Base-by-base conservation (phyloP, 2,888 invertebrate genomes). In the Argyresthia albistria region DNA sequence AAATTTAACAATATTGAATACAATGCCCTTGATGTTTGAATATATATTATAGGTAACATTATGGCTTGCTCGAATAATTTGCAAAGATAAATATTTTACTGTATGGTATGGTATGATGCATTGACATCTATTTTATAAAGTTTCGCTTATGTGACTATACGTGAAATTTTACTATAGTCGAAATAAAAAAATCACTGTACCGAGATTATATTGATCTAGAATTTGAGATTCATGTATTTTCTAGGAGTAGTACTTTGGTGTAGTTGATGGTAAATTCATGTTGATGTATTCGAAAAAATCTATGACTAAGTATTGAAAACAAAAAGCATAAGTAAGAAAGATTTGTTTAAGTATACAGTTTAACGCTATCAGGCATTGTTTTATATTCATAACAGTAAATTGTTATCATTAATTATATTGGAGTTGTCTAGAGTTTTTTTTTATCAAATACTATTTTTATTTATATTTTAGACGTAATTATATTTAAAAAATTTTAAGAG, bases 401-500 rank as follows among this genome's bases (percentile, higher is more conserved):
- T 25, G 52, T 55, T 55, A 55, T 51, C 16, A 52, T 25, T 47
- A 47, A 45, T 52, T 52, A 25, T 51, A 52, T 46, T 50, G 51
- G 10, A 43, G 55, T 43, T 9, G 39, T 51, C 47, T 55, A 51
- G 45, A 50, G 47, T 53, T 54, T 52, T 62, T 48, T 63, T 58
- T 60, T 65, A 58, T 63, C 66, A 63, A 57, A 59, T 64, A 55
- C 57, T 57, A 55, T 56, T 61, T 53, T 58, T 16, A 15, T 42
- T 50, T 25, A 12, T 25, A 16, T 42, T 16, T 11, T 64, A 67
- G 65, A 60, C 64, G 56, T 70, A 63, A 59, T 25, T 25, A 25
- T 25, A 25, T 69, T 67, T 73, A 66, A 66, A 65, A 73, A 73
- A 61, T 62, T 67, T 55, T 70, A 73, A 70, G 66, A 67, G 62